Evolutionary conservation across 2,797 vertebrate species (phyloP).

Genomic region (Molossus molossus): DNA sequence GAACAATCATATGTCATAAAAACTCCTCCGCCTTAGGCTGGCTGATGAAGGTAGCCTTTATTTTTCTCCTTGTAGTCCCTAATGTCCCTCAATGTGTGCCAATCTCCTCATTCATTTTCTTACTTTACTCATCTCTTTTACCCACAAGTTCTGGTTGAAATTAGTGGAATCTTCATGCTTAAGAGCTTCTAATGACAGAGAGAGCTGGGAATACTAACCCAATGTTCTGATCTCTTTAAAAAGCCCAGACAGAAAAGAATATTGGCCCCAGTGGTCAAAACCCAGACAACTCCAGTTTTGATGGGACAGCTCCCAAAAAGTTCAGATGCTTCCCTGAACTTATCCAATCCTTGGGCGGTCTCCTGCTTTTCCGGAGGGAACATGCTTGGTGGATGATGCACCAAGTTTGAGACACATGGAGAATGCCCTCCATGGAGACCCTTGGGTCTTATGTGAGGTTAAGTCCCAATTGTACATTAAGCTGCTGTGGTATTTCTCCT

Average conservation of each 20-base stretch:
- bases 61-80: slow-evolving; percentile 69
- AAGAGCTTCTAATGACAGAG: slow-evolving; percentile 68
- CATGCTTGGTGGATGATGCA: slow-evolving; percentile 83
- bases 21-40: not conserved
- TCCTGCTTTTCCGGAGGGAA: slow-evolving; percentile 84
- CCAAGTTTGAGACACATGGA: slow-evolving; percentile 83
- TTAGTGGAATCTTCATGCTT: slow-evolving; percentile 71
- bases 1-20: not conserved
- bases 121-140: slow-evolving; percentile 73
- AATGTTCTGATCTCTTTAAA: slow-evolving; percentile 80
- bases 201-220: slow-evolving; percentile 76
- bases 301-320: slow-evolving; percentile 86
- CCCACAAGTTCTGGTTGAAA: slow-evolving; percentile 73
- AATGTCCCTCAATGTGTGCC: not conserved
- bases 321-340: slow-evolving; percentile 85
- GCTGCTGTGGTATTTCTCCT: slow-evolving; percentile 50
- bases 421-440: slow-evolving; percentile 77
- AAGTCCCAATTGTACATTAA: slow-evolving; percentile 68
- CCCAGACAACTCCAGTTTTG: slow-evolving; percentile 87
- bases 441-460: slow-evolving; percentile 73
- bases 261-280: slow-evolving; percentile 85
- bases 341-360: slow-evolving; percentile 85
- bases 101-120: slow-evolving; percentile 76
- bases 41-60: slow-evolving; percentile 78
- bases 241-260: slow-evolving; percentile 86